A percentile compares a stretch with the other conserved stretches of the same genome.
phyloP scores from a whole-genome alignment of 1,140 invertebrate species.

The Drosophila lowei region DNA sequence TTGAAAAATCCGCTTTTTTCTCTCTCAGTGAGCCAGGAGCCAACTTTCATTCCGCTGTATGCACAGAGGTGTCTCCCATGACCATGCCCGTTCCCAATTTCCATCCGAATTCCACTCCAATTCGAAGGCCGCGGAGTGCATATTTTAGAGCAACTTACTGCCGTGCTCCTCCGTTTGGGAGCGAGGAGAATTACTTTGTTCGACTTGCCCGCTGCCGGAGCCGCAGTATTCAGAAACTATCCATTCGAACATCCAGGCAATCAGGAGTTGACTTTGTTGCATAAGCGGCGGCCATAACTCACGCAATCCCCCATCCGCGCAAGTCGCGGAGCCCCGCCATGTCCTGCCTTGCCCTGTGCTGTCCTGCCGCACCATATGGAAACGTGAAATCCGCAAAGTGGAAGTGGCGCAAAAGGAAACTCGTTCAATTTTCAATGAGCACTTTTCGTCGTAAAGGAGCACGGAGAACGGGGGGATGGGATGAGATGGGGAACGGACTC shows the following conservation, averaged over 20 bases:
- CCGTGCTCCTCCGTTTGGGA: not conserved
- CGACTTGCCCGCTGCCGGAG: not conserved
- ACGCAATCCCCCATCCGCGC: constrained; percentile 27
- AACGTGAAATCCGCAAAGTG: constrained; percentile 24
- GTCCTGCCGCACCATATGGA: constrained; percentile 25
- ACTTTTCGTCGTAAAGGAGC: constrained; percentile 33
- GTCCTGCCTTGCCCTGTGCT: too few species aligned
- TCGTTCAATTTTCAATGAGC: constrained; percentile 56
- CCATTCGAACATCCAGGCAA: constrained; percentile 27
- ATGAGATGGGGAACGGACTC: not conserved
- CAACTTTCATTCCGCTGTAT: not conserved
- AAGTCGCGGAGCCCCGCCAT: not conserved
- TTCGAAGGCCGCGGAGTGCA: constrained; percentile 31
- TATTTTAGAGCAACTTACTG: constrained; percentile 49
- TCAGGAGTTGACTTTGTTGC: constrained; percentile 56
- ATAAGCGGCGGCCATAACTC: constrained; percentile 52
- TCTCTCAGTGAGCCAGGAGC: constrained; percentile 10
- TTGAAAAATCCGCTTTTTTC: constrained; percentile 34
- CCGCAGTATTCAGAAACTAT: constrained; percentile 36
- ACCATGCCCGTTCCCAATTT: not conserved
- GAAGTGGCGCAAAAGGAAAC: constrained; percentile 12
- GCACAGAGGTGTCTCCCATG: not conserved
- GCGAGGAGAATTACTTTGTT: constrained; percentile 1
- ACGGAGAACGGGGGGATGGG: too few species aligned
- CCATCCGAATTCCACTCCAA: constrained; percentile 19